A percentile compares a stretch with the other conserved stretches of the same genome.
Conservation (phyloP, 1,140 invertebrate genomes). For the Trichonephila inaurata region DNA sequence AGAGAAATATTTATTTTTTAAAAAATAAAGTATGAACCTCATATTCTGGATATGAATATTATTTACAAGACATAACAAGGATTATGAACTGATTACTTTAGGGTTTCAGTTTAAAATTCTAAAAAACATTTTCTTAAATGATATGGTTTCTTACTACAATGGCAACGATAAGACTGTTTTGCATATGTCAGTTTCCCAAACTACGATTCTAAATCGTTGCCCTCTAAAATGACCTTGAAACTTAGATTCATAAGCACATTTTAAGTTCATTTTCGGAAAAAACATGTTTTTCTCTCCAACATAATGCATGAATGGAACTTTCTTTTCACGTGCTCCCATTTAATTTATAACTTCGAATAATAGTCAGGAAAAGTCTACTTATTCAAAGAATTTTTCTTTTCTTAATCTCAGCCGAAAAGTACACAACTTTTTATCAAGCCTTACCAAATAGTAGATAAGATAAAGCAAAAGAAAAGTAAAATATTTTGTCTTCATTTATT, state of each 20-base stretch:
- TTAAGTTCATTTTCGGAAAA: background rate
- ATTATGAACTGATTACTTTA: too few relatives aligned
- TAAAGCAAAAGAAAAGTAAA: background rate
- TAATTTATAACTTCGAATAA: background rate
- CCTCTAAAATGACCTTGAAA: background rate
- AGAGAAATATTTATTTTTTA: too few relatives aligned
- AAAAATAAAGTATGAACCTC: too few relatives aligned
- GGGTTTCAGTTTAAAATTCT: too few relatives aligned
- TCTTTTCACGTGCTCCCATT: background rate
- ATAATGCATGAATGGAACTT: conserved; percentile 6
- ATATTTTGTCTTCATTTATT: background rate
- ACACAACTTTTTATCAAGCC: background rate
- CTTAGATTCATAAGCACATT: background rate
- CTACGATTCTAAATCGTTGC: background rate
- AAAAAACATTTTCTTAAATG: too few relatives aligned
- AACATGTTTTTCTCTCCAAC: background rate
- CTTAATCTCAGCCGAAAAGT: background rate
- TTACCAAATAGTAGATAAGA: background rate
- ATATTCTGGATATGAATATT: too few relatives aligned
- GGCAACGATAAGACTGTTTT: background rate
- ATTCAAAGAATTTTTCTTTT: background rate
- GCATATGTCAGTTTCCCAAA: background rate
- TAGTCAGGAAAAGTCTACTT: background rate
- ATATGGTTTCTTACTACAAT: too few relatives aligned
- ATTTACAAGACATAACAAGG: too few relatives aligned